These are phyloP conservation scores for Fragum sueziense DNA, from an alignment of 2,888 invertebrate species.

Conservation along the genomic window DNA sequence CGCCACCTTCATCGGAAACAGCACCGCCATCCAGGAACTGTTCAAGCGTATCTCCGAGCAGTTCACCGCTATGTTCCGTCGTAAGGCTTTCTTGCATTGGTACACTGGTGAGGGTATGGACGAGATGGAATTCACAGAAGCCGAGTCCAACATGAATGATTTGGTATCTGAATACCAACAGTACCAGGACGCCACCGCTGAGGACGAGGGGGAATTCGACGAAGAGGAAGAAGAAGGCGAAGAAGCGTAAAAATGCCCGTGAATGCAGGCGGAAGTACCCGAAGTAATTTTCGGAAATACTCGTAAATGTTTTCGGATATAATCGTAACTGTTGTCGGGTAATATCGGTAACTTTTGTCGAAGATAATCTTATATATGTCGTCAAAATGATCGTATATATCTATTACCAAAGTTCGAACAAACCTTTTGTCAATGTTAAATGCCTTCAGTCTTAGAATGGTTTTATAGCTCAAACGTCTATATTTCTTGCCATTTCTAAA, in stretches of 20 bases:
- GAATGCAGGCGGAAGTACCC: too few relatives aligned
- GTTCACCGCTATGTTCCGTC: slow-evolving; percentile 95
- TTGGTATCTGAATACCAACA: slow-evolving; percentile 82
- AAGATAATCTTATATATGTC: too few relatives aligned
- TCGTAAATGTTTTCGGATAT: background rate
- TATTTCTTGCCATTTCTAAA: too few relatives aligned
- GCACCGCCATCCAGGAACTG: slow-evolving; percentile 80
- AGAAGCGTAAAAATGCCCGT: background rate
- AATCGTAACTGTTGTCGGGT: background rate
- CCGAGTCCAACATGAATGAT: slow-evolving; percentile 95
- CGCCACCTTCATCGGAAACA: slow-evolving; percentile 81
- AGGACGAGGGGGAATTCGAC: slow-evolving; percentile 67
- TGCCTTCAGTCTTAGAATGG: too few relatives aligned
- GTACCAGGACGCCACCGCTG: slow-evolving; percentile 85
- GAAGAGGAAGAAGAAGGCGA: slow-evolving; percentile 39
- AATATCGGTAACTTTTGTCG: too few relatives aligned
- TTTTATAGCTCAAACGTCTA: too few relatives aligned
- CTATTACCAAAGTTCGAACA: too few relatives aligned
- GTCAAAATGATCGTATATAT: too few relatives aligned
- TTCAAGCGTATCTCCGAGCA: slow-evolving; percentile 80
- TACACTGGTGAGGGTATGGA: slow-evolving; percentile 99
- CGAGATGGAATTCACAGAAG: slow-evolving; percentile 92
- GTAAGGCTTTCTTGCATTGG: slow-evolving; percentile 98
- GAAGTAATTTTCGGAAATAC: too few relatives aligned
- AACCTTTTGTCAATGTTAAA: too few relatives aligned